Evolutionary conservation across 1,140 invertebrate species (phyloP), one percentile per base, ranked within the genome.

Genomic region (Drosophila nebulosa): DNA sequence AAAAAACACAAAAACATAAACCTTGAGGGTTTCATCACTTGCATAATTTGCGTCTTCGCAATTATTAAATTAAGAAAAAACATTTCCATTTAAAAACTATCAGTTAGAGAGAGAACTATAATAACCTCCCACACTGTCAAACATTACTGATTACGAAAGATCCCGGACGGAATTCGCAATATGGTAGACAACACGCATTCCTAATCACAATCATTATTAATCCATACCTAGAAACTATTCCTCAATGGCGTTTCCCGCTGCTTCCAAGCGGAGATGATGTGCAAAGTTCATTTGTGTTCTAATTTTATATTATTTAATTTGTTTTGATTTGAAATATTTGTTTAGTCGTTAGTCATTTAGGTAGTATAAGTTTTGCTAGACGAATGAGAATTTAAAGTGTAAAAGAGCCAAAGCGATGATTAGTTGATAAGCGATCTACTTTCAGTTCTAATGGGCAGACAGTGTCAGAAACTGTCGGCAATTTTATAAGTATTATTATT

Each of bases 311-410:
- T 74, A 78, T 57, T 73, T 71, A 70, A 65, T 73, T 85, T 78
- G 70, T 81, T 86, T 78, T 88, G 74, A 70, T 71, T 83, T 53
- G 2, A 22, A n/a, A 22, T 58, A 21, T 42, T 58, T 24, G 12
- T 58, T 42, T 26, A 30, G 62, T 73, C 67, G 78, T 86, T 86
- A 86, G 81, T 86, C 81, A 86, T 60, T 60, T 70, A 46, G 60
- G 18, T 51, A 50, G 60, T 63, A 75, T 81, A 78, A 86, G 81
- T 86, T 85, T 78, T 64, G 80, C 74, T 65, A 86, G 81, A 80
- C 78, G 69, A 9, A 26, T 39, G 18, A 22, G 63, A 30, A 65
- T 21, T 46, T 46, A 74, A 59, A 58, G 35, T 58, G 30, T n/a
- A 39, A 36, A 73, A 73, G 70, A 73, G 61, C 70, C 39, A 69